A percentile compares a stretch with the other conserved stretches of the same genome.
Evolutionary conservation across 2,888 invertebrate genomes (phyloP).

Genomic region (Abrostola tripartita): DNA sequence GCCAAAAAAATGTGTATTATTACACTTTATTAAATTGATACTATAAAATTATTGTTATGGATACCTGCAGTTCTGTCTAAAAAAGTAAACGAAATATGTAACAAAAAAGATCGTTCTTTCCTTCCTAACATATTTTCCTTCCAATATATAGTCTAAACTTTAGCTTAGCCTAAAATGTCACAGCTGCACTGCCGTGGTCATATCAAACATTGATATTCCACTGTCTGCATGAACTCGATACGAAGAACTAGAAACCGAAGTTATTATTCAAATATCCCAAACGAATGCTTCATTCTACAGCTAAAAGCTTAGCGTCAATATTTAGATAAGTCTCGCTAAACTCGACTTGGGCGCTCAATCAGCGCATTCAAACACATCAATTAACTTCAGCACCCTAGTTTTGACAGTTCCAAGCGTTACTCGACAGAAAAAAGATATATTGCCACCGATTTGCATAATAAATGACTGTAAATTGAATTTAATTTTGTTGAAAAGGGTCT

Average conservation of each 20-base stretch:
- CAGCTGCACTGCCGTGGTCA: too few species aligned
- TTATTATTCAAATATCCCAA: slow-evolving; percentile 15
- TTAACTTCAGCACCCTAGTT: slow-evolving; percentile 39
- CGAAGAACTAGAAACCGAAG: slow-evolving; percentile 6
- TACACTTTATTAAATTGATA: too few species aligned
- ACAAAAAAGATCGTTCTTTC: too few species aligned
- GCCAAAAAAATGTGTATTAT: too few species aligned
- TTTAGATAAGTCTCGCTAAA: slow-evolving; percentile 10
- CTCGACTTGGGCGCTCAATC: slow-evolving; percentile 6
- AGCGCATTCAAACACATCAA: slow-evolving; percentile 37
- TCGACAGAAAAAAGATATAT: slow-evolving; percentile 40
- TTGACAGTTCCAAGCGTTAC: slow-evolving; percentile 43
- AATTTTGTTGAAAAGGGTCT: slow-evolving; percentile 48
- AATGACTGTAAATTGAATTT: slow-evolving; percentile 51
- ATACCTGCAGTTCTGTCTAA: too few species aligned
- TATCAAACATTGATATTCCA: neutral
- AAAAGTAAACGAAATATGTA: too few species aligned
- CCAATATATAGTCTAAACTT: too few species aligned
- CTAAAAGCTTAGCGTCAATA: slow-evolving; percentile 9
- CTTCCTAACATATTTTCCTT: too few species aligned
- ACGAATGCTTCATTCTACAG: slow-evolving; percentile 17
- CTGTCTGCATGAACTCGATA: slow-evolving; percentile 13
- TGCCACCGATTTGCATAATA: slow-evolving; percentile 32
- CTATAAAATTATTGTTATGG: too few species aligned
- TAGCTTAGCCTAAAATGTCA: too few species aligned